These are phyloP conservation scores for Ostrea denselamellosa DNA, from an alignment of 1,140 invertebrate species.

Conservation along the genomic window DNA sequence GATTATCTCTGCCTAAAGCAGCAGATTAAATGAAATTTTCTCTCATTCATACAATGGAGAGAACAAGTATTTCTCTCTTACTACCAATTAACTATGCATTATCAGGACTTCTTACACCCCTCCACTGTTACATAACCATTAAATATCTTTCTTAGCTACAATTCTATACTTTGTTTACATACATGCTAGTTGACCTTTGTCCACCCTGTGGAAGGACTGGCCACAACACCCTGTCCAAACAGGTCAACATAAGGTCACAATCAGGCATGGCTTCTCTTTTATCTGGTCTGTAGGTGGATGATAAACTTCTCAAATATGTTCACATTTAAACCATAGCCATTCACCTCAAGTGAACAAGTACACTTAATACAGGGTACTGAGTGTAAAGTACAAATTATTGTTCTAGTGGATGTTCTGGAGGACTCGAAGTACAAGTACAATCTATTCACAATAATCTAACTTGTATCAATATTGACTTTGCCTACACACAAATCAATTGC, in stretches of 20 bases:
- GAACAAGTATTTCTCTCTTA: background rate
- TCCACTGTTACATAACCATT: slow-evolving; percentile 2
- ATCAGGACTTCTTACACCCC: background rate
- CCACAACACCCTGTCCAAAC: background rate
- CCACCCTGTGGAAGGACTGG: background rate
- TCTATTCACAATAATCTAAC: slow-evolving; percentile 1
- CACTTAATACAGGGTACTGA: background rate
- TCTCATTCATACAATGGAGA: background rate
- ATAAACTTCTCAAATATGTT: slow-evolving; percentile 31
- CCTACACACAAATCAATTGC: background rate
- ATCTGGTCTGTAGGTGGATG: slow-evolving; percentile 27
- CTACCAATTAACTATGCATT: background rate
- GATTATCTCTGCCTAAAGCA: background rate
- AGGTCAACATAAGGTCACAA: slow-evolving; percentile 24
- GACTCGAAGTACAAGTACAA: too few species aligned
- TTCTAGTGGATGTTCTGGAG: background rate
- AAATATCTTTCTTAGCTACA: background rate
- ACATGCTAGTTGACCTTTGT: background rate
- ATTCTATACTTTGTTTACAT: background rate
- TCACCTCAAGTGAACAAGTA: background rate
- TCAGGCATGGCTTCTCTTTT: background rate
- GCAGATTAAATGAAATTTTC: background rate
- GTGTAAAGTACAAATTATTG: background rate
- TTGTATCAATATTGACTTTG: background rate
- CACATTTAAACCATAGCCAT: background rate